Percentiles rank a stretch among this genome's conserved stretches.
Conservation (phyloP, 2,797 vertebrate species). For the Cyclopterus lumpus region DNA sequence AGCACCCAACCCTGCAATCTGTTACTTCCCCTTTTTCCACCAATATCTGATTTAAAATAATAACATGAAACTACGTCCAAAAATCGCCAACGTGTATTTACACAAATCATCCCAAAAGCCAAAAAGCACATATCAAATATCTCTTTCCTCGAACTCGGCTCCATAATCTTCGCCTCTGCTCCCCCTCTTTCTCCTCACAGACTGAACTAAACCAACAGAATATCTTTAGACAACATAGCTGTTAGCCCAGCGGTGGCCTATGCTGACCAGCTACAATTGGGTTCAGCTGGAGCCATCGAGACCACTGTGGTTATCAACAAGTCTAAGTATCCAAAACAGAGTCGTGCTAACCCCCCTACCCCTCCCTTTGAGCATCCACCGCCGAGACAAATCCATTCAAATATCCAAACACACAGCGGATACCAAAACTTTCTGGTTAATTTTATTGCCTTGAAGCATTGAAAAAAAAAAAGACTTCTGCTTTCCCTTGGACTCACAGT, state of each 20-base stretch:
- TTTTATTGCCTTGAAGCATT: slow-evolving; percentile 49
- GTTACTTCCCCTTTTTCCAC: slow-evolving; percentile 48
- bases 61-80: slow-evolving; percentile 45
- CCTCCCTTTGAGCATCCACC: slow-evolving; percentile 28
- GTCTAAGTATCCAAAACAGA: slow-evolving; percentile 74
- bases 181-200: slow-evolving; percentile 12
- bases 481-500: slow-evolving; percentile 22
- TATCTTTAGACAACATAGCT: slow-evolving; percentile 29
- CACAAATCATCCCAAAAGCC: slow-evolving; percentile 49
- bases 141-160: slow-evolving; percentile 56
- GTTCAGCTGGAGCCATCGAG: slow-evolving; percentile 69
- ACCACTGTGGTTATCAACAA: slow-evolving; percentile 61
- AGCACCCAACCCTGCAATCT: slow-evolving; percentile 54
- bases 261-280: slow-evolving; percentile 48
- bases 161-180: slow-evolving; percentile 2
- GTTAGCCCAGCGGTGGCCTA: slow-evolving; percentile 45
- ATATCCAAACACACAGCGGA: slow-evolving; percentile 32
- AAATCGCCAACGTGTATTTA: slow-evolving; percentile 56
- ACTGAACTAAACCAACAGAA: slow-evolving; percentile 31
- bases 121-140: slow-evolving; percentile 49
- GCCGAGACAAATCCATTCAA: slow-evolving; percentile 39
- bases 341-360: slow-evolving; percentile 31
- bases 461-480: slow-evolving; percentile 2
- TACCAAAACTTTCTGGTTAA: slow-evolving; percentile 27
- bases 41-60: slow-evolving; percentile 55